Conservation (phyloP, 2,113 vertebrate genomes). For the Megaceryle maxima region DNA sequence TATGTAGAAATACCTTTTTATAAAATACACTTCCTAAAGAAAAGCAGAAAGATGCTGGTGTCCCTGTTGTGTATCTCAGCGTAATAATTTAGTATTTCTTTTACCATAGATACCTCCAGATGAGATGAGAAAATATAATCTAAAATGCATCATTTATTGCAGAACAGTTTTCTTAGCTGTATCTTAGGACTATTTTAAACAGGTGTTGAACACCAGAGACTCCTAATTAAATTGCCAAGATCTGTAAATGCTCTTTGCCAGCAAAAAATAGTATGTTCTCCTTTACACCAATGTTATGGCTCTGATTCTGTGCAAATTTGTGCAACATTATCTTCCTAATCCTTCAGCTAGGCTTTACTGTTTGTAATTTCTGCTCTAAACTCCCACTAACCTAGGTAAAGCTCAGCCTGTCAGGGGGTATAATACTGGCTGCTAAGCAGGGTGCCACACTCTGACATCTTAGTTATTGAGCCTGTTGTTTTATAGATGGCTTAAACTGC, state of each 20-base stretch:
- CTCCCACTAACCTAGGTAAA: constrained; percentile 43
- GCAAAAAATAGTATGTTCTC: background rate
- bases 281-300: background rate
- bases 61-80: background rate
- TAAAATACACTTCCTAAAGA: background rate
- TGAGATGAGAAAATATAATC: background rate
- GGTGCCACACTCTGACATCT: background rate
- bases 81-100: background rate
- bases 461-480: constrained; percentile 23
- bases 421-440: background rate
- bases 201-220: background rate
- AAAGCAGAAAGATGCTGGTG: background rate
- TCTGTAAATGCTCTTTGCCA: background rate
- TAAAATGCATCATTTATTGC: background rate
- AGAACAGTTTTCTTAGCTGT: background rate
- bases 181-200: background rate
- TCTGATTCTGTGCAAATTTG: background rate
- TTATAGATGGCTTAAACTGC: constrained; percentile 6
- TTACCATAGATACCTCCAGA: background rate
- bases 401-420: background rate
- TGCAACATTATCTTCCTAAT: background rate
- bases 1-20: background rate
- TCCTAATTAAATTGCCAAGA: background rate
- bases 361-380: constrained; percentile 25
- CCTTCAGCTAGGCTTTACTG: background rate